These are phyloP conservation scores for Oncopodura yosiiana DNA, from an alignment of 1,140 invertebrate genomes.

Conservation along the genomic window DNA sequence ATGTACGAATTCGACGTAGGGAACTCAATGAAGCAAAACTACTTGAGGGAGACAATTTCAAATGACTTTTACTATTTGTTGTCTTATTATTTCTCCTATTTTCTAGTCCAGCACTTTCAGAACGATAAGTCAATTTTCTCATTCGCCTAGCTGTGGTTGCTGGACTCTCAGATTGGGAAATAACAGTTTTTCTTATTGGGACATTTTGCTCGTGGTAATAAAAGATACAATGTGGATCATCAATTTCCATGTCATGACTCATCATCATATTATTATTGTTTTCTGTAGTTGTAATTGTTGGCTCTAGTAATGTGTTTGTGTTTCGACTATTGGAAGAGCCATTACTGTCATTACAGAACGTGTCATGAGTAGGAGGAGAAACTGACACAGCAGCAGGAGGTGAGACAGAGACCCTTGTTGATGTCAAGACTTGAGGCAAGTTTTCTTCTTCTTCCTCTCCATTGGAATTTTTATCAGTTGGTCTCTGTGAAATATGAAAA, in stretches of 20 bases:
- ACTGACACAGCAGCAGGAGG: not conserved
- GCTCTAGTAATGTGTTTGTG: slow-evolving; percentile 25
- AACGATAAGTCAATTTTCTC: slow-evolving; percentile 15
- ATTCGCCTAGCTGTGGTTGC: not conserved
- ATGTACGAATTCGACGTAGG: slow-evolving; percentile 20
- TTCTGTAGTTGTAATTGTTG: not conserved
- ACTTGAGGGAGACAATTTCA: slow-evolving; percentile 5
- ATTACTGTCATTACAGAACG: slow-evolving; percentile 32
- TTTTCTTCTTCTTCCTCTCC: not conserved
- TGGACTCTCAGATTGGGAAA: too few species aligned
- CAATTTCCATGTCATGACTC: slow-evolving; percentile 17
- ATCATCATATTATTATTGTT: slow-evolving; percentile 9
- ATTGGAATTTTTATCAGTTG: not conserved
- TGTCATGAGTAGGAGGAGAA: slow-evolving; percentile 30
- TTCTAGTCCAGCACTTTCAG: not conserved
- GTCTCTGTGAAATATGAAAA: not conserved
- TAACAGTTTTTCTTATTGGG: too few species aligned
- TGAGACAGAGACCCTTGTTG: not conserved
- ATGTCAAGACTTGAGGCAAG: not conserved
- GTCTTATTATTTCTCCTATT: not conserved
- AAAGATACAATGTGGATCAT: slow-evolving; percentile 23
- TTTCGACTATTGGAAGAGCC: slow-evolving; percentile 34
- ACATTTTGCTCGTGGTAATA: slow-evolving; percentile 9
- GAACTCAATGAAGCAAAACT: slow-evolving; percentile 18
- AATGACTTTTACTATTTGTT: not conserved